These are phyloP conservation scores for Callocephalon fimbriatum DNA, from an alignment of 2,113 vertebrate genomes.

Conservation along the genomic window DNA sequence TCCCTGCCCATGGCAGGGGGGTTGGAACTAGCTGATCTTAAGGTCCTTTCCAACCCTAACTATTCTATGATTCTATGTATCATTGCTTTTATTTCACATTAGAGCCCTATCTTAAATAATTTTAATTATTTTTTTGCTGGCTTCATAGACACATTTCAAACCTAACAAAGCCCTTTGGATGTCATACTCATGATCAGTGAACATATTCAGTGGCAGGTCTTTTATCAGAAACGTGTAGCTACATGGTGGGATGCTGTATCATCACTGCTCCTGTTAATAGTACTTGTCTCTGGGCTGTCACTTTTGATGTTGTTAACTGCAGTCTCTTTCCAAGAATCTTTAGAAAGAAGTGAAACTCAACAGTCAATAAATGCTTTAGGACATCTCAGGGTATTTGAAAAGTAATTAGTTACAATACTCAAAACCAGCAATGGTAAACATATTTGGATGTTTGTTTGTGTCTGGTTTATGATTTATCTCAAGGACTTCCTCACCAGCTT, in stretches of 20 bases:
- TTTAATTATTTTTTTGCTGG: not conserved
- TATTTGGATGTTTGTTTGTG: not conserved
- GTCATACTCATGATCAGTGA: not conserved
- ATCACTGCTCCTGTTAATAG: not conserved
- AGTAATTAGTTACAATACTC: not conserved
- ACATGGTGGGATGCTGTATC: not conserved
- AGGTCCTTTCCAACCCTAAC: too few species aligned
- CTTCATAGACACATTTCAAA: not conserved
- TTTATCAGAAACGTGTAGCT: not conserved
- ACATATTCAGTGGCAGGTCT: not conserved
- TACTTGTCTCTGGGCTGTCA: not conserved
- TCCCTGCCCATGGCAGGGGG: too few species aligned
- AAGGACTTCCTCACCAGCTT: not conserved
- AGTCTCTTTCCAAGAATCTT: not conserved
- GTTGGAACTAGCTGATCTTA: too few species aligned
- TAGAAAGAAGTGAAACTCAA: not conserved
- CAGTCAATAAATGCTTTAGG: not conserved
- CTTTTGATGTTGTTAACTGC: not conserved
- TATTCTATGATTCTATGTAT: too few species aligned
- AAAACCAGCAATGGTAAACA: not conserved
- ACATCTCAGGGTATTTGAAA: not conserved
- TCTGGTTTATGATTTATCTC: not conserved
- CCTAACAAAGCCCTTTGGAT: not conserved
- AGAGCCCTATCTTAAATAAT: not conserved
- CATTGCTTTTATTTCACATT: not conserved